Evolutionary conservation across 1,140 invertebrate species (phyloP).

Genomic region (Danaus plexippus): DNA sequence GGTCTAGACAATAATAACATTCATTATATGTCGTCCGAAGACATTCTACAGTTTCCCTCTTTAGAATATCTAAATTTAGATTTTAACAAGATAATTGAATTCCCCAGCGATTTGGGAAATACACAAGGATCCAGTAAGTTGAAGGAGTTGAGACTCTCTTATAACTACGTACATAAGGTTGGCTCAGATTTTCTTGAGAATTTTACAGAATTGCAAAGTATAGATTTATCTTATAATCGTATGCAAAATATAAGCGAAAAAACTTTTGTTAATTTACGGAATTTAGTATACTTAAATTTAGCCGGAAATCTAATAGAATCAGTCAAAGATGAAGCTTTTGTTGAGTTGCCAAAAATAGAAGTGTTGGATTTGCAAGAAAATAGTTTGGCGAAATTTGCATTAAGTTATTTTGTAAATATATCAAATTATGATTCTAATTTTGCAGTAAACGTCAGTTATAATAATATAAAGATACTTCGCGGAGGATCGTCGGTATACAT

Average conservation of each 20-base stretch:
- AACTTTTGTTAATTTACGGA: constrained; percentile 75
- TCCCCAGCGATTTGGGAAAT: constrained; percentile 77
- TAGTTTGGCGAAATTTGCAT: constrained; percentile 74
- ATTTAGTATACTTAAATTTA: constrained; percentile 77
- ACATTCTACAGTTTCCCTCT: constrained; percentile 73
- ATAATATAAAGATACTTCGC: constrained; percentile 74
- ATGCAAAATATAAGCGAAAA: constrained; percentile 62
- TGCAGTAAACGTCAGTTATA: constrained; percentile 78
- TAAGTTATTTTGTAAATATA: constrained; percentile 77
- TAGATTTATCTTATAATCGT: constrained; percentile 76
- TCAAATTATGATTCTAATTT: constrained; percentile 72
- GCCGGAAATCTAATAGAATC: constrained; percentile 74
- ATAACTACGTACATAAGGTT: constrained; percentile 77
- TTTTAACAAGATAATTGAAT: constrained; percentile 80
- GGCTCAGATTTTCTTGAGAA: constrained; percentile 74
- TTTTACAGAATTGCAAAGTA: constrained; percentile 75
- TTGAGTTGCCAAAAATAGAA: constrained; percentile 74
- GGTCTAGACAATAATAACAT: constrained; percentile 90
- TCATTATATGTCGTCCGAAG: constrained; percentile 75
- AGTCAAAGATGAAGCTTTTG: constrained; percentile 74
- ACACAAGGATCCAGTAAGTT: constrained; percentile 78
- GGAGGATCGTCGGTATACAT: constrained; percentile 73
- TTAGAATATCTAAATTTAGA: constrained; percentile 88
- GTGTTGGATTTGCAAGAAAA: constrained; percentile 82
- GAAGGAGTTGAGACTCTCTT: constrained; percentile 81